A percentile compares a stretch with the other conserved stretches of the same genome.
Conservation (phyloP, 1,140 invertebrate species). For the Drosophila truncata region DNA sequence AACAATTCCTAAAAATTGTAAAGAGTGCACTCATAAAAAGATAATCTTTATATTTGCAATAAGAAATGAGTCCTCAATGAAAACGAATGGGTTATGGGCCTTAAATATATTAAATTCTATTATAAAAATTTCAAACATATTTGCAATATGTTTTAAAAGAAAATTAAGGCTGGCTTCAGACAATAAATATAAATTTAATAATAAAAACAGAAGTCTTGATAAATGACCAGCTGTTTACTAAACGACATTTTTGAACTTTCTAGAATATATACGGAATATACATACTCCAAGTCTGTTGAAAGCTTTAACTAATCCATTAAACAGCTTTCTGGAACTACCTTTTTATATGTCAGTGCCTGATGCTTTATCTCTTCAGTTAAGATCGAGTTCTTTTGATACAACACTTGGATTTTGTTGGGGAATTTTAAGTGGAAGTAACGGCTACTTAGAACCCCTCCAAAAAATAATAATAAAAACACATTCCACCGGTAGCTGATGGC, state of each 20-base stretch:
- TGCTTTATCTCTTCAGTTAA: background rate
- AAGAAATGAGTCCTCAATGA: too few relatives aligned
- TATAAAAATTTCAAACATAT: too few relatives aligned
- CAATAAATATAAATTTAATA: too few relatives aligned
- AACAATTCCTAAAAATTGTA: too few relatives aligned
- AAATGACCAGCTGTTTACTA: background rate
- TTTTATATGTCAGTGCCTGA: background rate
- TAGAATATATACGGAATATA: background rate
- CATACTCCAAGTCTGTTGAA: background rate
- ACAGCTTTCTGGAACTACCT: background rate
- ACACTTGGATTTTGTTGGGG: background rate
- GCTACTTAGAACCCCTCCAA: background rate
- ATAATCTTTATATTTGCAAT: too few relatives aligned
- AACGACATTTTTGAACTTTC: background rate
- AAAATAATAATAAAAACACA: constrained; percentile 6
- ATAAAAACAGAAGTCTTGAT: too few relatives aligned
- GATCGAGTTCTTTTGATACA: constrained; percentile 1
- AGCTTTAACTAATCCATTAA: background rate
- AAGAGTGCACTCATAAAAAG: too few relatives aligned
- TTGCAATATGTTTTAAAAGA: too few relatives aligned
- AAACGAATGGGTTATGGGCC: too few relatives aligned
- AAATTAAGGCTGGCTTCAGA: too few relatives aligned
- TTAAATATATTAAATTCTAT: too few relatives aligned
- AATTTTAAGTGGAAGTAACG: background rate
- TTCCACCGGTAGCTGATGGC: constrained; percentile 39